A percentile compares a stretch with the other conserved stretches of the same genome.
These are phyloP conservation scores for Cirrhinus molitorella DNA, from an alignment of 2,797 vertebrate genomes.

Conservation along the genomic window DNA sequence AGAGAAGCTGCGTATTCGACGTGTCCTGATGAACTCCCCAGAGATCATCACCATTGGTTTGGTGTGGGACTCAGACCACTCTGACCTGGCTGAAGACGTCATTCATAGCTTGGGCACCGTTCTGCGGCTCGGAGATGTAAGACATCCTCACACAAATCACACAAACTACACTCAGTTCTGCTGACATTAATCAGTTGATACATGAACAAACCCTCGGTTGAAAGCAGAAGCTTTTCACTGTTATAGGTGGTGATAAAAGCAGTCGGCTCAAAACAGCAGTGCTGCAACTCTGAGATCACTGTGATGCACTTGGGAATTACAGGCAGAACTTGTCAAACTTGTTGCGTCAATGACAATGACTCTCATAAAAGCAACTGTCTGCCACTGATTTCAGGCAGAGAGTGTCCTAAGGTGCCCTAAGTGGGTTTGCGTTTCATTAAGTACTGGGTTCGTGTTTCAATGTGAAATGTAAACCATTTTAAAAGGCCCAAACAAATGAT, in stretches of 20 bases:
- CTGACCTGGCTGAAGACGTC: conserved; percentile 95
- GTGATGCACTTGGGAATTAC: conserved; percentile 1
- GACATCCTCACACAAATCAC: conserved; percentile 41
- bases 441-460: neutral
- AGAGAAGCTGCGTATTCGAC: conserved; percentile 91
- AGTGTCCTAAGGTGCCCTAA: neutral
- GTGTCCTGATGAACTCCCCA: conserved; percentile 94
- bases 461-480: conserved; percentile 3
- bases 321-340: conserved; percentile 20
- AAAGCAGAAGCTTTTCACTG: neutral
- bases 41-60: conserved; percentile 97
- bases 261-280: conserved; percentile 7
- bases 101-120: conserved; percentile 96
- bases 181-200: neutral
- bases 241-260: conserved; percentile 6
- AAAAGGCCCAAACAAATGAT: neutral
- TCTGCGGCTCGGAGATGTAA: conserved; percentile 91
- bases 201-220: neutral
- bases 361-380: neutral
- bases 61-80: conserved; percentile 97
- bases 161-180: neutral
- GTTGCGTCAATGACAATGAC: conserved; percentile 2
- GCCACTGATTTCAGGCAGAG: neutral
- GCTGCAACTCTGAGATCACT: neutral
- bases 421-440: neutral